Conservation (phyloP, 1,140 invertebrate species). For the Drosophila lacteicornis region DNA sequence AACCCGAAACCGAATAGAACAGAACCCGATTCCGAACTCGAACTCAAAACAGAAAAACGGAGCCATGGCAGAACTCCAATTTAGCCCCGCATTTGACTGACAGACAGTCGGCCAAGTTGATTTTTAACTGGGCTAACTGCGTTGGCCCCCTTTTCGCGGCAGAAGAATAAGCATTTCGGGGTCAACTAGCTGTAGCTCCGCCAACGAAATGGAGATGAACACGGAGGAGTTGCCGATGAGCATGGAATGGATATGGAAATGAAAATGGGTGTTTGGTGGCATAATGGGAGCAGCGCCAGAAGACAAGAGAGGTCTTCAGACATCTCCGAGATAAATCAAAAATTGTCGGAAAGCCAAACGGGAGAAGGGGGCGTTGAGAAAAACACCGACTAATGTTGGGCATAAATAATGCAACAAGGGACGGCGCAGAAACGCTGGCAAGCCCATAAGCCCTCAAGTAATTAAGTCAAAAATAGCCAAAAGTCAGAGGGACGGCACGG, state of each 20-base stretch:
- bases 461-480: conserved; percentile 73
- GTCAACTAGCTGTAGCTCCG: conserved; percentile 66
- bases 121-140: conserved; percentile 69
- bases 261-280: conserved; percentile 41
- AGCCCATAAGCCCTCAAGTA: conserved; percentile 62
- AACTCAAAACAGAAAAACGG: conserved; percentile 16
- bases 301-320: conserved; percentile 32
- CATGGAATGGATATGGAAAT: conserved; percentile 41
- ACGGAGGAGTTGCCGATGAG: conserved; percentile 22
- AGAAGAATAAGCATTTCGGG: conserved; percentile 57
- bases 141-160: conserved; percentile 40
- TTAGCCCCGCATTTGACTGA: conserved; percentile 33
- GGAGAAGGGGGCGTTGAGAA: conserved; percentile 2
- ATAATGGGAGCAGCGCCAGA: conserved; percentile 49
- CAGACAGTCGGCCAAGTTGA: conserved; percentile 41
- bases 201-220: conserved; percentile 64
- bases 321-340: conserved; percentile 55
- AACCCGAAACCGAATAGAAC: conserved; percentile 26
- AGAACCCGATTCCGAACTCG: conserved; percentile 29
- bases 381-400: conserved; percentile 49
- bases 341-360: conserved; percentile 23
- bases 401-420: conserved; percentile 47
- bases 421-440: conserved; percentile 8
- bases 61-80: conserved; percentile 31
- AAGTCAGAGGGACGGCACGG: conserved; percentile 30